Base-by-base conservation (phyloP, 2,797 vertebrate species). In the Gallinago nigripennis region DNA sequence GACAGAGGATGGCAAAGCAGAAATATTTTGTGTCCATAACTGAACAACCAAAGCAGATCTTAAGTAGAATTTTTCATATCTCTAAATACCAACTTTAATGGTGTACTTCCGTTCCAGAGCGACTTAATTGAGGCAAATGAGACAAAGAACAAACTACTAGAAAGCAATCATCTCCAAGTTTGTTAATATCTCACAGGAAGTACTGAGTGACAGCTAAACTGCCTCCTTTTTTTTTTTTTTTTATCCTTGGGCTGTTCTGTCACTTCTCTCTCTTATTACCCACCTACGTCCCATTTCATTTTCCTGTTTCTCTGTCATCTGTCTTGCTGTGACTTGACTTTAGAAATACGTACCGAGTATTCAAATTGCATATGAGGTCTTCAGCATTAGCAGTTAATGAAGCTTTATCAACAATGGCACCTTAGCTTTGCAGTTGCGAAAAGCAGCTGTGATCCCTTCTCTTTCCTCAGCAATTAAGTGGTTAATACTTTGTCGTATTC, bases 241-340 rank as follows among this genome's bases (percentile, higher is more conserved):
- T 65, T 66, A 84, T 88, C 48, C 24, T 57, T 95, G 20, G 63
- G 33, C 75, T 88, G 45, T 93, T 93, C 95, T 97, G 94, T 94
- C 90, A 94, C 41, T 95, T 92, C 66, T 89, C 39, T 88, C 48
- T 77, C 72, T 91, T 91, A 92, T 94, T 95, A 94, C 63, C 81
- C 91, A 95, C 83, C 88, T 97, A 94, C 71, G 1, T 81, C 75
- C 68, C 51, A 86, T 95, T 90, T 94, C 5, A 65, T 96, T 95
- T 96, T 93, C 30, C 71, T 72, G 3, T 80, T 89, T 95, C 65
- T 87, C 77, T 96, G 82, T 77, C 82, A 96, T 88, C 58, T 95
- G 69, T 90, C 91, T 95, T 65, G 17, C 88, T 82, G 53, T 88
- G 85, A 94, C 57, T 94, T 87, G 73, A 90, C 73, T 96, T 90